A percentile compares a stretch with the other conserved stretches of the same genome.
These are phyloP conservation scores for Lucinisca nassula DNA, from an alignment of 2,888 invertebrate genomes.

Conservation along the genomic window DNA sequence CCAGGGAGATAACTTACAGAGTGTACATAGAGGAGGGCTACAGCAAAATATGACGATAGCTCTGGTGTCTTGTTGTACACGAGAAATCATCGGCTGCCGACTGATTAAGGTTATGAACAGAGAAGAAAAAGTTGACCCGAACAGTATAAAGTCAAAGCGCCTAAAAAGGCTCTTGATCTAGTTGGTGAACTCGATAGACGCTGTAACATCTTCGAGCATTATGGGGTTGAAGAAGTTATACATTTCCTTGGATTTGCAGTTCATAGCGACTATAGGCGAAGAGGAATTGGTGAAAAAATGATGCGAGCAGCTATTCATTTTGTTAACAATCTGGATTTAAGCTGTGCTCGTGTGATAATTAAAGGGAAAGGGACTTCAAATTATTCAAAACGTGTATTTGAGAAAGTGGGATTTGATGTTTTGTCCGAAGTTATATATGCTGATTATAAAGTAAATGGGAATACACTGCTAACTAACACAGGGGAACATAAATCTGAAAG, in stretches of 20 bases:
- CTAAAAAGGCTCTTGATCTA: background rate
- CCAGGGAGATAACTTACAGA: background rate
- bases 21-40: background rate
- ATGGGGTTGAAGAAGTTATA: background rate
- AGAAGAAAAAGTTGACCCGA: background rate
- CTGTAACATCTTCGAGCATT: background rate
- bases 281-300: background rate
- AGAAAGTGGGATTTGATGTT: background rate
- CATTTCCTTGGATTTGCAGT: slow-evolving; percentile 8
- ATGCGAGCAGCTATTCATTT: background rate
- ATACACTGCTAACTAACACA: background rate
- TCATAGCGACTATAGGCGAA: background rate
- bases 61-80: background rate
- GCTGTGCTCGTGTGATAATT: background rate
- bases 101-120: background rate
- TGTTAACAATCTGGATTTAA: background rate
- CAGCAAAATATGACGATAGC: background rate
- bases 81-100: background rate
- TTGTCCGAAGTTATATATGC: slow-evolving; percentile 7
- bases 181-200: background rate
- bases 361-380: slow-evolving; percentile 16
- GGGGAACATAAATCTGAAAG: slow-evolving; percentile 17
- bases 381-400: slow-evolving; percentile 21
- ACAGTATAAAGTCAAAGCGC: background rate
- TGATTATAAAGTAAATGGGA: slow-evolving; percentile 4